These are phyloP conservation scores for Emydocephalus ijimae DNA, from an alignment of 2,113 vertebrate species.

Conservation along the genomic window DNA sequence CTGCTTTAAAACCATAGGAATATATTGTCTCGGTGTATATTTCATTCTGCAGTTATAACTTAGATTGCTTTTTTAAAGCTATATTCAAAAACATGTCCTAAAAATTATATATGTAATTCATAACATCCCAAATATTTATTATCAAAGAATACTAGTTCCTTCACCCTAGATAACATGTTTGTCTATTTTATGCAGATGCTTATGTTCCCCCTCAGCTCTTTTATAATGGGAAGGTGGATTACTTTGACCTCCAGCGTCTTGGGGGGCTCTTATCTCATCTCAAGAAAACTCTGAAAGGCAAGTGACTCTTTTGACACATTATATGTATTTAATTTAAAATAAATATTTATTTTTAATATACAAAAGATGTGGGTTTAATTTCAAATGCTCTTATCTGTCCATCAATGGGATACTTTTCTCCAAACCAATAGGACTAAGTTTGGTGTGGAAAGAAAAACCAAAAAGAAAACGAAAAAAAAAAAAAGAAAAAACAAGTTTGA, in stretches of 20 bases:
- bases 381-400: not conserved
- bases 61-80: not conserved
- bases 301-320: not conserved
- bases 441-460: not conserved
- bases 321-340: not conserved
- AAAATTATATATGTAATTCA: not conserved
- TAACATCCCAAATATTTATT: not conserved
- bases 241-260: constrained; percentile 94
- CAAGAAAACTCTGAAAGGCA: constrained; percentile 94
- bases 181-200: constrained; percentile 73
- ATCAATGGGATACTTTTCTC: not conserved
- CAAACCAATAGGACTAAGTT: not conserved
- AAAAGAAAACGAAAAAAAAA: not conserved
- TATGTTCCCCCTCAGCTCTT: constrained; percentile 95
- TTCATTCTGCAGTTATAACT: not conserved
- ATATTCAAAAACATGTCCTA: not conserved
- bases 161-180: not conserved
- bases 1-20: not conserved
- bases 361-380: not conserved
- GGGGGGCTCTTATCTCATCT: constrained; percentile 96
- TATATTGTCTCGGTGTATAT: not conserved
- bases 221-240: constrained; percentile 98
- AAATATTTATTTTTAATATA: not conserved
- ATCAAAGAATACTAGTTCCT: not conserved
- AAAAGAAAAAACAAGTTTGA: not conserved